phyloP scores from a whole-genome alignment of 2,797 vertebrate genomes.

The Cyprinella venusta region DNA sequence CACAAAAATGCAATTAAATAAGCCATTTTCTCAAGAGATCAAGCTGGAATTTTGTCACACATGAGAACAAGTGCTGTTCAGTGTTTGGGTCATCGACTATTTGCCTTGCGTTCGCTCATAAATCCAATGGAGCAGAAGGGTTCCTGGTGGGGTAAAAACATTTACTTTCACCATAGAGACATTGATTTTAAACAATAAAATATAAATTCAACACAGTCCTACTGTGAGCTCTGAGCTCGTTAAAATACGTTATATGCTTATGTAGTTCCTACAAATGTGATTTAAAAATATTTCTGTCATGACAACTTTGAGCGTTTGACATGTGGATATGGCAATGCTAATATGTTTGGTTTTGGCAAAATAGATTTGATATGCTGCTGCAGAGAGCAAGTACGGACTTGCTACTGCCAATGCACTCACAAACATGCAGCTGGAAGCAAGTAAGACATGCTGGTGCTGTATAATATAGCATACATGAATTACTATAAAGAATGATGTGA shows the following conservation, averaged over 20 bases:
- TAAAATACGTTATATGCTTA: background rate
- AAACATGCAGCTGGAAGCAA: too few relatives aligned
- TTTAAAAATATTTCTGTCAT: background rate
- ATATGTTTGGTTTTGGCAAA: background rate
- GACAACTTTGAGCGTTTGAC: background rate
- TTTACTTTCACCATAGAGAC: background rate
- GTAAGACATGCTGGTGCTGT: too few relatives aligned
- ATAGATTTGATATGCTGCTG: background rate
- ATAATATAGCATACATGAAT: background rate
- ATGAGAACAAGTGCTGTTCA: slow-evolving; percentile 17
- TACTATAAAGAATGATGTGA: background rate
- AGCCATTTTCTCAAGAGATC: slow-evolving; percentile 31
- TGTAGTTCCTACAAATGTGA: background rate
- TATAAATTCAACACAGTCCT: background rate
- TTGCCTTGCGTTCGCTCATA: background rate
- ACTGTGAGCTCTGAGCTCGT: background rate
- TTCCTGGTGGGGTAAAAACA: background rate
- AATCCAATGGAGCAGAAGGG: slow-evolving; percentile 20
- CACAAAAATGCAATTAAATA: slow-evolving; percentile 2
- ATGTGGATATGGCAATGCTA: background rate
- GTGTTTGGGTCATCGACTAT: background rate
- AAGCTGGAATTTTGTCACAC: slow-evolving; percentile 13
- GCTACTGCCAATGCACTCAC: too few relatives aligned
- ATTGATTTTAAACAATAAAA: background rate
- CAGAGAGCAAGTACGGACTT: too few relatives aligned